These are phyloP conservation scores for Orthosia incerta DNA, from an alignment of 2,888 invertebrate species.

Conservation along the genomic window DNA sequence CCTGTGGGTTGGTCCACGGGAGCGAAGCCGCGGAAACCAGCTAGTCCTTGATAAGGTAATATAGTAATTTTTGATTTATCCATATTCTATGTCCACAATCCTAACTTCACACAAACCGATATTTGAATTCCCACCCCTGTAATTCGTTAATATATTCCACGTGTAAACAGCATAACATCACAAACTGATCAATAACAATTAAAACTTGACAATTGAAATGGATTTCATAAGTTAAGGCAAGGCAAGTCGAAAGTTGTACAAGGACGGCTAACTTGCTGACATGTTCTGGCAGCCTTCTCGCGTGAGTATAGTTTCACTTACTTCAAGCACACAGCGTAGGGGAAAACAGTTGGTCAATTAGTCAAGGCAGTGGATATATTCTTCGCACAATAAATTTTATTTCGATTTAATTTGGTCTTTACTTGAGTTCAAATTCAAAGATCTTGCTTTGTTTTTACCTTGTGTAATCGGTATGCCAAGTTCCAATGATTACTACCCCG, in stretches of 20 bases:
- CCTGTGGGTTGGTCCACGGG: too few relatives aligned
- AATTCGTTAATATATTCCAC: neutral
- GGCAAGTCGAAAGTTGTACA: conserved; percentile 68
- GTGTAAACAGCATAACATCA: conserved; percentile 24
- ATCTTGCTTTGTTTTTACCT: neutral
- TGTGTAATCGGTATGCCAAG: neutral
- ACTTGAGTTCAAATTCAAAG: neutral
- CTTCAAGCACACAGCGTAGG: conserved; percentile 1
- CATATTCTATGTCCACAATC: too few relatives aligned
- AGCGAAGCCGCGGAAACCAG: too few relatives aligned
- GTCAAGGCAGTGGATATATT: too few relatives aligned
- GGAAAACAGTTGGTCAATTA: conserved; percentile 31
- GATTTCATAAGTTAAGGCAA: conserved; percentile 70
- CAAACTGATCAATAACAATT: conserved; percentile 67
- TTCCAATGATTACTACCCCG: neutral
- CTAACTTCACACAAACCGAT: neutral
- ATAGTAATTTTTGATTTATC: too few relatives aligned
- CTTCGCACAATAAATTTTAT: neutral
- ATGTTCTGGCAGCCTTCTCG: conserved; percentile 47
- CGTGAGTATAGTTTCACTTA: conserved; percentile 58
- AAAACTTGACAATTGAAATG: conserved; percentile 73
- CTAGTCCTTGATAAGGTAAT: too few relatives aligned
- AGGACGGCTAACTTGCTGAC: conserved; percentile 70
- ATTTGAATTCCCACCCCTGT: conserved; percentile 3
- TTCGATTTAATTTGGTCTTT: neutral